A percentile compares a stretch with the other conserved stretches of the same genome.
Conservation (phyloP, 2,113 vertebrate genomes). For the Sorex araneus region DNA sequence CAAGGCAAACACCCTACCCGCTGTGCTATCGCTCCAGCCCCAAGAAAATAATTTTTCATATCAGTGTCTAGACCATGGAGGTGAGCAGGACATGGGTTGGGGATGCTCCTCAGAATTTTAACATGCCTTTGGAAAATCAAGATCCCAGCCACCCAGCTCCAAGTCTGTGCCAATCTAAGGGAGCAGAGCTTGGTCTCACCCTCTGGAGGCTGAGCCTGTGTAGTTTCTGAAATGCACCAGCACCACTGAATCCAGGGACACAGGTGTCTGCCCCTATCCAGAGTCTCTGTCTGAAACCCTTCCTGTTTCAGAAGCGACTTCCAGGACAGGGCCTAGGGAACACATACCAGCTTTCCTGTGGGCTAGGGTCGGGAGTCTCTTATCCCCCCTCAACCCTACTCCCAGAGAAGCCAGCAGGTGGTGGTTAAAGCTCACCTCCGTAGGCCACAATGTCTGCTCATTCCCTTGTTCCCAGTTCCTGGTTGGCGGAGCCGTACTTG, state of each 20-base stretch:
- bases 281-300: too few relatives aligned
- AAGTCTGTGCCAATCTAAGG: background rate
- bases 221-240: background rate
- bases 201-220: too few relatives aligned
- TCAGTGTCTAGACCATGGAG: background rate
- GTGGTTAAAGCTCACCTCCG: too few relatives aligned
- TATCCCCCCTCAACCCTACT: background rate
- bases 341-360: background rate
- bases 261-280: too few relatives aligned
- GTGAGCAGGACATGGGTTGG: fast-evolving
- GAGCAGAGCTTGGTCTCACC: background rate
- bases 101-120: background rate
- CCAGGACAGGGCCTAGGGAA: background rate
- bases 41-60: constrained; percentile 21
- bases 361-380: too few relatives aligned
- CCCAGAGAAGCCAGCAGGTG: background rate
- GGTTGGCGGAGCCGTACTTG: too few relatives aligned
- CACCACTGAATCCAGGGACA: too few relatives aligned
- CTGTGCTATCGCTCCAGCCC: too few relatives aligned
- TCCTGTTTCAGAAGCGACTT: background rate
- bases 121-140: background rate
- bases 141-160: too few relatives aligned
- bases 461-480: too few relatives aligned
- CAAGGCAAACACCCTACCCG: too few relatives aligned
- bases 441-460: too few relatives aligned